Evolutionary conservation across 2,888 invertebrate species (phyloP).

Genomic region (Phaedon cochleariae): DNA sequence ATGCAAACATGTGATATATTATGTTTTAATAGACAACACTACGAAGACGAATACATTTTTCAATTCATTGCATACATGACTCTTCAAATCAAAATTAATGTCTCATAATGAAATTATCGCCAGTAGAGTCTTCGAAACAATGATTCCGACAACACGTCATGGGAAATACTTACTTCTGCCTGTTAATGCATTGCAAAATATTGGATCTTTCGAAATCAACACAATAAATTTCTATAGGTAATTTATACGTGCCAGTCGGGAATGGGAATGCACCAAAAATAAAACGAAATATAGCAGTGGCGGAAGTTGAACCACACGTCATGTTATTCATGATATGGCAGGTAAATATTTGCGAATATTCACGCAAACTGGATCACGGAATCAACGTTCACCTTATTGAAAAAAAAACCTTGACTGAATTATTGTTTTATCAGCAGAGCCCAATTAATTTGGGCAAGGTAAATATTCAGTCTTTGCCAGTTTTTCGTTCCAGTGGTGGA

Average conservation of each 20-base stretch:
- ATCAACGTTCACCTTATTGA: not conserved
- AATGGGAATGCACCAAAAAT: not conserved
- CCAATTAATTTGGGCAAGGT: not conserved
- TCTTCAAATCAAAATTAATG: too few relatives aligned
- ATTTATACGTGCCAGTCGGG: not conserved
- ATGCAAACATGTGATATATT: too few relatives aligned
- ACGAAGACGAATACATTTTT: too few relatives aligned
- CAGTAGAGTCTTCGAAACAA: too few relatives aligned
- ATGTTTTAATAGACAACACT: too few relatives aligned
- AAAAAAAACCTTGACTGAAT: not conserved
- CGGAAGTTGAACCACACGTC: slow-evolving; percentile 21
- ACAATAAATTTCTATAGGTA: not conserved
- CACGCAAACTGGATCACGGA: slow-evolving; percentile 23
- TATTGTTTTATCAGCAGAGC: not conserved
- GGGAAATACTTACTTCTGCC: too few relatives aligned
- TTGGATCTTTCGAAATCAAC: not conserved
- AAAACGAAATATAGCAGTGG: slow-evolving; percentile 16
- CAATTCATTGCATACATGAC: too few relatives aligned
- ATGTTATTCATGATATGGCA: slow-evolving; percentile 24
- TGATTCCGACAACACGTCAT: too few relatives aligned
- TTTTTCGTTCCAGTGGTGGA: too few relatives aligned
- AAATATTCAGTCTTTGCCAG: too few relatives aligned
- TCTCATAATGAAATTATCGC: too few relatives aligned
- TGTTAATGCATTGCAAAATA: not conserved
- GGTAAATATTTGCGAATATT: slow-evolving; percentile 24